phyloP scores from a whole-genome alignment of 1,140 invertebrate genomes.

The Panagrolaimus sp. region DNA sequence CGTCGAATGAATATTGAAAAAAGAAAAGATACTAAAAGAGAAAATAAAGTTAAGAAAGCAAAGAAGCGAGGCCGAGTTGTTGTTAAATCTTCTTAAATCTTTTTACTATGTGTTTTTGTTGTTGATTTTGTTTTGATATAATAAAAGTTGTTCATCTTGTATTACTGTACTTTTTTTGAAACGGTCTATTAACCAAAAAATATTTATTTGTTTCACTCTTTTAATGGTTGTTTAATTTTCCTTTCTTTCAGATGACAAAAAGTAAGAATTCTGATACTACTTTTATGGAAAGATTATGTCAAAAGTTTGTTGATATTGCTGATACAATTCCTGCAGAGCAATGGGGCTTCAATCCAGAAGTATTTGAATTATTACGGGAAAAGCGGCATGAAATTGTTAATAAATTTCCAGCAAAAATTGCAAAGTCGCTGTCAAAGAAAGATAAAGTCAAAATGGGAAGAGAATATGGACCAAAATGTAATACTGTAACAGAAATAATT shows the following conservation, averaged over 20 bases:
- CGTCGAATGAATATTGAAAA: slow-evolving; percentile 27
- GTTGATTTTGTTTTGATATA: too few species aligned
- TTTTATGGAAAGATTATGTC: too few species aligned
- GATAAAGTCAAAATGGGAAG: neutral
- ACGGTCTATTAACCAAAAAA: too few species aligned
- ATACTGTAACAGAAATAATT: neutral
- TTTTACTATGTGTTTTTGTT: too few species aligned
- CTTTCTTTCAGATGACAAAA: too few species aligned
- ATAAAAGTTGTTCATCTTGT: too few species aligned
- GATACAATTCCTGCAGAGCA: neutral
- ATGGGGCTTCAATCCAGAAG: neutral
- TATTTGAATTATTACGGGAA: neutral
- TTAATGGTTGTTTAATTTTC: too few species aligned
- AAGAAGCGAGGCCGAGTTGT: slow-evolving; percentile 21
- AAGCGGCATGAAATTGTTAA: neutral
- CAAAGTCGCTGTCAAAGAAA: neutral
- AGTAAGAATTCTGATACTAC: too few species aligned
- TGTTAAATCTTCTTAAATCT: neutral
- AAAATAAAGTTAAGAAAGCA: slow-evolving; percentile 25
- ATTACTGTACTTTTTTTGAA: too few species aligned
- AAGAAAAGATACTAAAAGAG: slow-evolving; percentile 15
- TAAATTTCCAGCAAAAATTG: neutral
- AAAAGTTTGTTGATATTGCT: neutral
- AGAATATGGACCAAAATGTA: neutral
- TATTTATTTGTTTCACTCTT: too few species aligned